Percentiles rank a stretch among this genome's conserved stretches.
Evolutionary conservation across 2,113 vertebrate genomes (phyloP).

Genomic region (Dunckerocampus dactyliophorus): DNA sequence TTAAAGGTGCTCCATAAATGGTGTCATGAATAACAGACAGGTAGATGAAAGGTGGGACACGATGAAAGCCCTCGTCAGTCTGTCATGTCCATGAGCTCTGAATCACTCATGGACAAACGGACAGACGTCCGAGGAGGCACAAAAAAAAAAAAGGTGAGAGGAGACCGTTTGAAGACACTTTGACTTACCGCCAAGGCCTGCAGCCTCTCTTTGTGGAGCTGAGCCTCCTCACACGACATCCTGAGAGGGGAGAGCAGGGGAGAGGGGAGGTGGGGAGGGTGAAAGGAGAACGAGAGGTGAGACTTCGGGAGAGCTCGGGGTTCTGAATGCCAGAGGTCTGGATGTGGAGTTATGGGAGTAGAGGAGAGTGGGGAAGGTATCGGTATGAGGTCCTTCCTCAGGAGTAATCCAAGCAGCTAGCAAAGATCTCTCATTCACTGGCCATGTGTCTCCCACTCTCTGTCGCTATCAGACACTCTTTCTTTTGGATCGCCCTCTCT

Average conservation of each 20-base stretch:
- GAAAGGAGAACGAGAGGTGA: slow-evolving; percentile 56
- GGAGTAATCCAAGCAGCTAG: slow-evolving; percentile 69
- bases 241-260: slow-evolving; percentile 78
- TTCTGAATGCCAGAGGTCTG: slow-evolving; percentile 30
- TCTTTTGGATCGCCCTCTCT: slow-evolving; percentile 56
- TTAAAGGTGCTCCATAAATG: slow-evolving; percentile 15
- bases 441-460: slow-evolving; percentile 74
- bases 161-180: slow-evolving; percentile 52
- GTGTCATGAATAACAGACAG: slow-evolving; percentile 16
- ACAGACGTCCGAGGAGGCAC: slow-evolving; percentile 12
- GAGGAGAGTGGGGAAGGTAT: slow-evolving; percentile 33
- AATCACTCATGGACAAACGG: slow-evolving; percentile 6
- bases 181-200: slow-evolving; percentile 97
- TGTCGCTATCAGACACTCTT: slow-evolving; percentile 57
- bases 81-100: neutral
- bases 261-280: slow-evolving; percentile 48
- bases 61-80: neutral
- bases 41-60: slow-evolving; percentile 1
- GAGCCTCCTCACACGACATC: slow-evolving; percentile 97
- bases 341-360: slow-evolving; percentile 4
- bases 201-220: slow-evolving; percentile 95
- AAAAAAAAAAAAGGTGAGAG: slow-evolving; percentile 57
- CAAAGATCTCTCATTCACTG: slow-evolving; percentile 78
- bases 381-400: slow-evolving; percentile 50
- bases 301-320: slow-evolving; percentile 30